Percentiles rank a stretch among this genome's conserved stretches.
These are phyloP conservation scores for Lagocephalus sceleratus DNA, from an alignment of 2,797 vertebrate genomes.

Conservation along the genomic window DNA sequence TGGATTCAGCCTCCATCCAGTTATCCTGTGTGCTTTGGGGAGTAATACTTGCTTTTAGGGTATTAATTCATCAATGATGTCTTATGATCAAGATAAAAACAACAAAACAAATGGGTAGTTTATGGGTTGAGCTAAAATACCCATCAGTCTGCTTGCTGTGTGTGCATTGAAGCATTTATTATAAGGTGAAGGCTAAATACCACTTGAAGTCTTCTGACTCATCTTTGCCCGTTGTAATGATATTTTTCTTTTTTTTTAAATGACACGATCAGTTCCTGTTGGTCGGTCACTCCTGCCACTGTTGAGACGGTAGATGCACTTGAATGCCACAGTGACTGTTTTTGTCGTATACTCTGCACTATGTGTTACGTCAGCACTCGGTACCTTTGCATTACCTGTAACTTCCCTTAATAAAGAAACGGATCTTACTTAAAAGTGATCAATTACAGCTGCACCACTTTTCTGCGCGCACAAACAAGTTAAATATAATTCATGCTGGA, in stretches of 20 bases:
- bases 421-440: too few relatives aligned
- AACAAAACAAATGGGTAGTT: too few relatives aligned
- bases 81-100: not conserved
- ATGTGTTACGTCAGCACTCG: conserved; percentile 9
- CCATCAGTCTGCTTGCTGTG: not conserved
- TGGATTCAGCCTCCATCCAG: conserved; percentile 63
- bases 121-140: too few relatives aligned
- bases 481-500: not conserved
- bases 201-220: conserved; percentile 13
- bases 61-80: not conserved
- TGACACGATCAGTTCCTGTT: not conserved
- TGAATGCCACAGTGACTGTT: conserved; percentile 36
- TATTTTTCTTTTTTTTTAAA: not conserved
- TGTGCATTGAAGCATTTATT: conserved; percentile 8
- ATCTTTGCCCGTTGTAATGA: not conserved
- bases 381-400: too few relatives aligned
- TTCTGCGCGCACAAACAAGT: not conserved
- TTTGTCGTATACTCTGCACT: conserved; percentile 8
- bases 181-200: conserved; percentile 6
- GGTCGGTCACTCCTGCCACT: conserved; percentile 23
- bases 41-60: not conserved
- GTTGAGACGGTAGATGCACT: conserved; percentile 31
- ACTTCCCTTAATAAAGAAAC: too few relatives aligned
- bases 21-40: not conserved
- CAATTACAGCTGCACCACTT: not conserved